phyloP scores from a whole-genome alignment of 2,797 vertebrate species.

The Amazonetta brasiliensis region DNA sequence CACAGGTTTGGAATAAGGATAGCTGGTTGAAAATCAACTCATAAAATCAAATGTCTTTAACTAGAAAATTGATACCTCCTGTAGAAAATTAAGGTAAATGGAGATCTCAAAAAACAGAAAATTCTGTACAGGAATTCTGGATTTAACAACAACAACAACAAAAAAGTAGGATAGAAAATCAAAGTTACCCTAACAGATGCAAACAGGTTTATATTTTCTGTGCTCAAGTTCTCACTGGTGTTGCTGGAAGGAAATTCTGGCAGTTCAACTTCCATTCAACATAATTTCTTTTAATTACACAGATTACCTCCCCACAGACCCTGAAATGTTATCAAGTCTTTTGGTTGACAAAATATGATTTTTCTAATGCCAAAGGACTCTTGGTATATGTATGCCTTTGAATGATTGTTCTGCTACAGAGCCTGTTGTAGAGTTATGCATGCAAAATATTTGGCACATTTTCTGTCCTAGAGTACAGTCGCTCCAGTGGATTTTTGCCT shows the following conservation, averaged over 20 bases:
- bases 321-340: not conserved
- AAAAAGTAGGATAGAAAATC: not conserved
- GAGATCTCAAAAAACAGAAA: not conserved
- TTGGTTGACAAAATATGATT: not conserved
- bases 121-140: not conserved
- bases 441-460: not conserved
- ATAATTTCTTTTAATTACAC: not conserved
- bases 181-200: not conserved
- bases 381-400: not conserved
- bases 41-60: not conserved
- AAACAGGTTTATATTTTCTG: not conserved
- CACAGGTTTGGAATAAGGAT: not conserved
- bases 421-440: not conserved
- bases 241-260: not conserved
- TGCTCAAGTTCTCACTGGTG: not conserved
- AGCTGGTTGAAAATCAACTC: not conserved
- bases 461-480: not conserved
- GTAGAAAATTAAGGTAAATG: not conserved
- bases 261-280: not conserved
- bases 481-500: not conserved
- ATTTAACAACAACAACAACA: not conserved
- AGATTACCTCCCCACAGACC: not conserved
- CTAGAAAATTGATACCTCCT: not conserved
- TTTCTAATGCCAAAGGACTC: not conserved
- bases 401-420: not conserved